Conservation (phyloP, 2,113 vertebrate genomes). For the Psilopsiagon aurifrons region DNA sequence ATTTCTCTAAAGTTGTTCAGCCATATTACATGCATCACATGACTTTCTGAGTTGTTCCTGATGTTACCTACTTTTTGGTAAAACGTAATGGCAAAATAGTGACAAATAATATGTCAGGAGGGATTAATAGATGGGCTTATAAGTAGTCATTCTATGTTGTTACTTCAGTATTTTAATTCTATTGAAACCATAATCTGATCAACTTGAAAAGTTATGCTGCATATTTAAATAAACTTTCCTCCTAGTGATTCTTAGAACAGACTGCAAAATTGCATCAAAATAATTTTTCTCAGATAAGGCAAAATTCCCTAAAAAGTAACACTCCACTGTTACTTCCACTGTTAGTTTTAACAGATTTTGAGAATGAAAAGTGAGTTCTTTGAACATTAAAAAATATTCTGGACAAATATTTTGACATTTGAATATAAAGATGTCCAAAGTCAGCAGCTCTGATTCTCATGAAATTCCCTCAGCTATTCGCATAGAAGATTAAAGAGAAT, state of each 20-base stretch:
- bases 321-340: background rate
- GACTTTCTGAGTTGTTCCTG: background rate
- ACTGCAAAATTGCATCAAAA: background rate
- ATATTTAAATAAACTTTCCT: background rate
- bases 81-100: background rate
- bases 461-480: background rate
- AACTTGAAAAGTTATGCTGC: background rate
- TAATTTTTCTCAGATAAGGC: background rate
- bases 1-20: background rate
- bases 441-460: background rate
- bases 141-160: background rate
- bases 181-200: background rate
- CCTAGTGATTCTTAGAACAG: background rate
- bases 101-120: background rate
- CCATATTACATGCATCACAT: fast-evolving
- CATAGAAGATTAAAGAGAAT: background rate
- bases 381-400: background rate
- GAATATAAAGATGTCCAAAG: background rate
- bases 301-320: background rate
- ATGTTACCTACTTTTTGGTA: background rate
- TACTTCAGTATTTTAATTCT: background rate
- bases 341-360: background rate
- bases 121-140: background rate
- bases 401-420: background rate
- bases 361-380: background rate